Base-by-base conservation (phyloP, 2,888 invertebrate species). In the Eilema griseolum region DNA sequence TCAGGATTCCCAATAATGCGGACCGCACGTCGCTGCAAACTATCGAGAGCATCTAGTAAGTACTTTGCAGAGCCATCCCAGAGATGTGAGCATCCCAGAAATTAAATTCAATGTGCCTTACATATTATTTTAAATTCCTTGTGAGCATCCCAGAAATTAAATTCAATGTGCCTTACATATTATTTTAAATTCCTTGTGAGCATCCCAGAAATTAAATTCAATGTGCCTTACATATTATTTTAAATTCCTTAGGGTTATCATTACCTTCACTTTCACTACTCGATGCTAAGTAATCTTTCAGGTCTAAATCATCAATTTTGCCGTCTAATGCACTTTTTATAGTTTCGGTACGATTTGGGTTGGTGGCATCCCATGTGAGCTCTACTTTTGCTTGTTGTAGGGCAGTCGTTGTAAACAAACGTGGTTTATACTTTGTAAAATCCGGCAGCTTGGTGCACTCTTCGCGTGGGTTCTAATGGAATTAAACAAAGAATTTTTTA, bases 311-410 rank as follows among this genome's bases (percentile, higher is more conserved):
- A 78, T 96, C 96, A 8, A 98, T 93, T 73, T 97, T 97, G 61
- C 97, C 96, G 61, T 90, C 88, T 0, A 93, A 83, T 2, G 95
- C 95, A 69, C 88, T 88, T 66, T 88, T 90, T 31, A 95, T 95
- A 23, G 97, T 91, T 86, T 98, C 98, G 20, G 97, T 93, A 69
- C 99, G 95, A 69, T 97, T 97, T 0, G 98, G 97, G 86, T 99
- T 97, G 0, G 98, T 99, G 86, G 99, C 98, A 89, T 99, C 99
- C 99, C 99, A 99, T 0, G 99, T 99, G 37, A 99, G 95, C 80
- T 98, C 97, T 14, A 98, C 99, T 93, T 98, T 98, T 0, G 98
- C 98, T 91, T 99, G 98, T 87, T 98, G 98, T 70, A 99, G 92
- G 0, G 99, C 99, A 0, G 98, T 97, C 0, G 98, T 99, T 0